These are phyloP conservation scores for Stenoptilia bipunctidactyla DNA, from an alignment of 2,888 invertebrate species.

Conservation along the genomic window DNA sequence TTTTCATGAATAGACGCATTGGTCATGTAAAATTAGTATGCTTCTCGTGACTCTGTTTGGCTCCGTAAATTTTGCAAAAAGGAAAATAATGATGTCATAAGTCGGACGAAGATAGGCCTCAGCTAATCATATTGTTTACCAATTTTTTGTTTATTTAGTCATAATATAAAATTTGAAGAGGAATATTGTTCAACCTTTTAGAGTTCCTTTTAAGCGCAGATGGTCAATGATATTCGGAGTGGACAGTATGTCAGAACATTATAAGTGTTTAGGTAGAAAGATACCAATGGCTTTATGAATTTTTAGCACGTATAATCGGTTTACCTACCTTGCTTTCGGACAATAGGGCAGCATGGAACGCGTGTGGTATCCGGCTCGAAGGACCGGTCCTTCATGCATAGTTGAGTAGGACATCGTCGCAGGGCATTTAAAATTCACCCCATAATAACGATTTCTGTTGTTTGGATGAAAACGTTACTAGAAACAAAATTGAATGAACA, in stretches of 20 bases:
- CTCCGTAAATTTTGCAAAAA: constrained; percentile 56
- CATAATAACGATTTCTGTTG: constrained; percentile 28
- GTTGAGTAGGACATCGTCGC: constrained; percentile 47
- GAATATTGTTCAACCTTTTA: no score
- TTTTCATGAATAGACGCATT: no score
- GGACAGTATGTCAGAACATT: no score
- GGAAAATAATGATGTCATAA: constrained; percentile 64
- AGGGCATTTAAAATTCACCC: constrained; percentile 59
- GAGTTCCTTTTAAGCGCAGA: no score
- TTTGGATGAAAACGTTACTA: background rate
- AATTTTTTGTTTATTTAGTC: no score
- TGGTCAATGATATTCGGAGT: no score
- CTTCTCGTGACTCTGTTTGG: constrained; percentile 46
- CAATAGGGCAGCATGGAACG: constrained; percentile 47
- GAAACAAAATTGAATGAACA: no score
- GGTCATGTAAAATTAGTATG: constrained; percentile 51
- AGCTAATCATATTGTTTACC: constrained; percentile 52
- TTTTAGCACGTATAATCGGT: constrained; percentile 56
- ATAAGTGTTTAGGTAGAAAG: constrained; percentile 33
- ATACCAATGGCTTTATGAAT: constrained; percentile 55
- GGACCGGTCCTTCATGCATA: constrained; percentile 57
- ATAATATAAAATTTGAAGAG: no score
- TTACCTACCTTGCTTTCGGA: constrained; percentile 50
- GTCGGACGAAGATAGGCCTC: constrained; percentile 58
- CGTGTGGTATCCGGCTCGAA: constrained; percentile 45